These are phyloP conservation scores for Colinus virginianus DNA, from an alignment of 2,113 vertebrate species.

Conservation along the genomic window DNA sequence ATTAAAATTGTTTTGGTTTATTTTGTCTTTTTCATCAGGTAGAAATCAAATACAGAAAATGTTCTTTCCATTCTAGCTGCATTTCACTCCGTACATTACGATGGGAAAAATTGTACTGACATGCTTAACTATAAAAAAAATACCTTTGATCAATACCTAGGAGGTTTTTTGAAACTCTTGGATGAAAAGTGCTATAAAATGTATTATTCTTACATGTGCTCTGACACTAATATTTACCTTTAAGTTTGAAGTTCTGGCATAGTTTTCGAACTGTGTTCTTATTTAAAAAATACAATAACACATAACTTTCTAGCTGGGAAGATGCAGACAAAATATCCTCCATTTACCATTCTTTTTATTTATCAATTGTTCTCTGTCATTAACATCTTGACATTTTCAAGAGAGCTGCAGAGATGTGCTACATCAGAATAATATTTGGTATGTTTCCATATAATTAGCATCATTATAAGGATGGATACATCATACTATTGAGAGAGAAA, in stretches of 20 bases:
- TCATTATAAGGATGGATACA: not conserved
- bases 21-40: not conserved
- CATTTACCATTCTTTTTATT: not conserved
- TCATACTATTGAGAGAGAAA: not conserved
- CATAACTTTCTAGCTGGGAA: not conserved
- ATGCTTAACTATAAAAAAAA: not conserved
- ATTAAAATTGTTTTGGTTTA: not conserved
- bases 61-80: not conserved
- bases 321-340: not conserved
- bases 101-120: not conserved
- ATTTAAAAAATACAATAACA: not conserved
- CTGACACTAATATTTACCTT: constrained; percentile 4
- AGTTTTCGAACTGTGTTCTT: not conserved
- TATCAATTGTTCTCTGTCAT: not conserved
- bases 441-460: not conserved
- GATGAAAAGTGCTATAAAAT: not conserved
- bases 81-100: not conserved
- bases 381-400: not conserved
- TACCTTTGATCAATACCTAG: not conserved
- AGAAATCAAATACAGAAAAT: not conserved
- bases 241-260: not conserved
- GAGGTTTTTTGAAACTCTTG: not conserved
- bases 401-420: not conserved
- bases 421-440: not conserved
- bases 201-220: not conserved